Evolutionary conservation across 2,113 vertebrate genomes (phyloP).

Genomic region (Gorsachius goisagi): DNA sequence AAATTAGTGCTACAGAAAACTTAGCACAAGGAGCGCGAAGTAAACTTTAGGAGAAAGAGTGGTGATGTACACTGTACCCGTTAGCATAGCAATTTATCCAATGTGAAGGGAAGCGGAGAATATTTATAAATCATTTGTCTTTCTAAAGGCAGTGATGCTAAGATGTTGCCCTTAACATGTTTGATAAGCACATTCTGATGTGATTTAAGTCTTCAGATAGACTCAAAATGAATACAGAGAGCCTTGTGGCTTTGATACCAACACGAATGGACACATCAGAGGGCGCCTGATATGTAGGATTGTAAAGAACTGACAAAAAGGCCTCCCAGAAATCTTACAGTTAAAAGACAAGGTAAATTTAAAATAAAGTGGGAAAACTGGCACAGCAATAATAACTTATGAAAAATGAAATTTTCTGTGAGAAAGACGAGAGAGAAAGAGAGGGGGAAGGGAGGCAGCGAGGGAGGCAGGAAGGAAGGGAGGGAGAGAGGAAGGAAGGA

Average conservation of each 20-base stretch:
- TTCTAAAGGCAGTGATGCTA: conserved; percentile 15
- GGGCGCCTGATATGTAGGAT: not conserved
- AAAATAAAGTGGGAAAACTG: not conserved
- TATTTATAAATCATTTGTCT: conserved; percentile 47
- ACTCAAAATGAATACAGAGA: conserved; percentile 26
- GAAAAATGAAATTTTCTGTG: not conserved
- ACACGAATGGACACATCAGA: conserved; percentile 33
- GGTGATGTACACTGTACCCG: not conserved
- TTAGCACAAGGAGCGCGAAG: not conserved
- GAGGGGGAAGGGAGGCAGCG: too few species aligned
- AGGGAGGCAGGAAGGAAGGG: rapidly evolving
- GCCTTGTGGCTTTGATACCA: conserved; percentile 9
- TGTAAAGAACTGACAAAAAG: conserved; percentile 15
- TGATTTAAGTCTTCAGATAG: conserved; percentile 21
- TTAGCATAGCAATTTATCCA: conserved; percentile 11
- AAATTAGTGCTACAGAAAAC: conserved; percentile 1
- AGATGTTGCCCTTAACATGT: conserved; percentile 9
- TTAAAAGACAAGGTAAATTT: conserved; percentile 8
- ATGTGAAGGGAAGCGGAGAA: not conserved
- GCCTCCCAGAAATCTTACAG: not conserved
- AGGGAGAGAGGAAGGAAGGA: too few species aligned
- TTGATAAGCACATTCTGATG: conserved; percentile 23
- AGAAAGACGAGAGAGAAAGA: not conserved
- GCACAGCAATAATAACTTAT: not conserved
- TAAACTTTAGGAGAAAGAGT: not conserved